Base-by-base conservation (phyloP, 2,888 invertebrate genomes). In the Orthosia gothica region DNA sequence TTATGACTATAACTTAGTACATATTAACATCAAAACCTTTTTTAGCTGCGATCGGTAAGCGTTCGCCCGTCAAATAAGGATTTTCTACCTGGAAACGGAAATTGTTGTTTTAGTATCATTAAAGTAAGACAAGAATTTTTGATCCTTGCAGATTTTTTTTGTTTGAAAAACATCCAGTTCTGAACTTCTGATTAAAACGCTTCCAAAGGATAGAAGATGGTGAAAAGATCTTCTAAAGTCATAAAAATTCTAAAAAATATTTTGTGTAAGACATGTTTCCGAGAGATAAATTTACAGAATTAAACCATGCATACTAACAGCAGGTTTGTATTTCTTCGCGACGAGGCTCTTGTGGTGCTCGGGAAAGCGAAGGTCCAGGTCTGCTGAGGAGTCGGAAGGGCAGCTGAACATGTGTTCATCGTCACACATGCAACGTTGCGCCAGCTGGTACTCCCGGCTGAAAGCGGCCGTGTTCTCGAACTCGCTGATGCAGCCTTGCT, bases 351-450 rank as follows among this genome's bases (percentile, higher is more conserved):
- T 98, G 92, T 98, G 98, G 87, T 97, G 97, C 65, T 97, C 96
- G 1, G 96, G 94, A 83, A 98, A 97, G 84, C 98, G 97, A 83
- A 97, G 97, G 89, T 98, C 97, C 74, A 98, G 88, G 55, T 94
- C 93, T 2, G 93, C 88, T 26, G 95, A 93, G 45, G 96, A 91
- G 58, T 96, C 96, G 3, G 97, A 97, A 0, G 98, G 98, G 92
- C 99, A 99, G 92, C 98, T 98, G 93, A 99, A 98, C 99, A 99
- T 99, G 95, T 99, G 99, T 91, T 99, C 99, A 18, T 98, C 98
- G 92, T 99, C 99, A 88, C 99, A 99, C 97, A 99, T 99, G 93
- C 99, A 99, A 79, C 99, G 98, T 94, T 99, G 99, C 2, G 98
- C 97, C 50, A 98, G 98, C 93, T 99, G 99, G 94, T 99, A 99